Evolutionary conservation across 2,888 invertebrate species (phyloP), one percentile per base, ranked within the genome.

Genomic region (Drosophila peninsularis): DNA sequence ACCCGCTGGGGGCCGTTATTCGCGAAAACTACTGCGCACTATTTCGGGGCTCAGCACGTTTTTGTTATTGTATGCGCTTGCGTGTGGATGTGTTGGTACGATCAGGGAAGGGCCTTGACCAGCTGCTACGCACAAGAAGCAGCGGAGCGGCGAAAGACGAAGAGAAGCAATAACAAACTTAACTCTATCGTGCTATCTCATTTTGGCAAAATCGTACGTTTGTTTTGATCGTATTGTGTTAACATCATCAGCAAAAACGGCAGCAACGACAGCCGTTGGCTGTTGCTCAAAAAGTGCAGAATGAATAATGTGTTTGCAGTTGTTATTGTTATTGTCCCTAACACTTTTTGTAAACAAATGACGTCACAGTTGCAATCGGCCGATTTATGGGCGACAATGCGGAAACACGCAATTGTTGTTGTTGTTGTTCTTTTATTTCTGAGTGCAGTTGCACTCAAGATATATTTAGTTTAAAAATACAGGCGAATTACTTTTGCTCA

Each of bases 121-220:
- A 88, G 80, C 88, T 88, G 86, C 70, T 79, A 75, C 65, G 58
- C 75, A 70, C 30, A 53, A 69, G 69, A 44, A 45, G 62, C 61
- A 39, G 54, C 9, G 36, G 17, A 58, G 36, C 30, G 53, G 47
- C 32, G 39, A 72, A 50, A 54, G 42, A 36, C 39, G 44, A 45
- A 45, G 58, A 65, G 27, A 58, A 45, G 42, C 53, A 56, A 55
- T 21, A 61, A 54, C 24, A 80, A 56, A 78, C 60, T 56, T 70
- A 70, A 74, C 64, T 54, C 37, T 66, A 67, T 75, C 53, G 62
- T 72, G 75, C 82, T 76, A 74, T 87, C 91, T 89, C 90, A 70
- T 75, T 91, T 88, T 78, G 60, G 47, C 91, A 90, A 91, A 91
- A 91, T 91, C 92, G 88, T 82, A 91, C 86, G 92, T 89, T 88